phyloP scores from a whole-genome alignment of 1,140 invertebrate species.

The Nephotettix cincticeps region DNA sequence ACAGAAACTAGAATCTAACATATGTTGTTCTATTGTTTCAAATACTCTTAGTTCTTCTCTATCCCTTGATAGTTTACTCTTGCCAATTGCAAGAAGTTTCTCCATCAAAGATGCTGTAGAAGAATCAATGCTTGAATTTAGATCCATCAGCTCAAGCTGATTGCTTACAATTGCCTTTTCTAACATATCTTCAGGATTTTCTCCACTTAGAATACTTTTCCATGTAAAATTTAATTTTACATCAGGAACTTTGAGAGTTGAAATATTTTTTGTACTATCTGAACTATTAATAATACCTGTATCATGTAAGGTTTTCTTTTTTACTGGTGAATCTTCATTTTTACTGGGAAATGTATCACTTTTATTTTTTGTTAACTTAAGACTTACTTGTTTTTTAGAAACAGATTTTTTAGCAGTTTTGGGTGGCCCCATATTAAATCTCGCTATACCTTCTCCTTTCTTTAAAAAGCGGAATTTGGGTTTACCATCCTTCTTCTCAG shows the following conservation, averaged over 20 bases:
- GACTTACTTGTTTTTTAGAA: neutral
- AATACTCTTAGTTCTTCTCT: slow-evolving; percentile 64
- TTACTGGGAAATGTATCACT: too few species aligned
- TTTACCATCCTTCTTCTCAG: slow-evolving; percentile 28
- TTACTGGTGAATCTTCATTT: too few species aligned
- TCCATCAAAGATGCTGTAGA: neutral
- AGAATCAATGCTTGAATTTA: slow-evolving; percentile 8
- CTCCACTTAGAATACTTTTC: neutral
- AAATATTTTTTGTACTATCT: neutral
- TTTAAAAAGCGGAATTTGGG: slow-evolving; percentile 26
- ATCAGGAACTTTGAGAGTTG: neutral
- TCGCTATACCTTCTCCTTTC: slow-evolving; percentile 26
- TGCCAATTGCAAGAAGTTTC: neutral
- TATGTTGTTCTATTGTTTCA: slow-evolving; percentile 68
- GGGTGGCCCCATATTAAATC: slow-evolving; percentile 8
- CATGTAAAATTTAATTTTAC: slow-evolving; percentile 2
- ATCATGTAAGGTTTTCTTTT: too few species aligned
- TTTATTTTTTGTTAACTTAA: neutral
- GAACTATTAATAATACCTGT: too few species aligned
- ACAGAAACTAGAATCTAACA: slow-evolving; percentile 66
- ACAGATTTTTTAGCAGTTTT: slow-evolving; percentile 1
- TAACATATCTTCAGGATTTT: neutral
- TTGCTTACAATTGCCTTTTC: neutral
- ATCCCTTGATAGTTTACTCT: slow-evolving; percentile 43
- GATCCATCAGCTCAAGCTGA: neutral